A percentile compares a stretch with the other conserved stretches of the same genome.
phyloP scores from a whole-genome alignment of 1,140 invertebrate genomes.

The Drosophila ohnishii region DNA sequence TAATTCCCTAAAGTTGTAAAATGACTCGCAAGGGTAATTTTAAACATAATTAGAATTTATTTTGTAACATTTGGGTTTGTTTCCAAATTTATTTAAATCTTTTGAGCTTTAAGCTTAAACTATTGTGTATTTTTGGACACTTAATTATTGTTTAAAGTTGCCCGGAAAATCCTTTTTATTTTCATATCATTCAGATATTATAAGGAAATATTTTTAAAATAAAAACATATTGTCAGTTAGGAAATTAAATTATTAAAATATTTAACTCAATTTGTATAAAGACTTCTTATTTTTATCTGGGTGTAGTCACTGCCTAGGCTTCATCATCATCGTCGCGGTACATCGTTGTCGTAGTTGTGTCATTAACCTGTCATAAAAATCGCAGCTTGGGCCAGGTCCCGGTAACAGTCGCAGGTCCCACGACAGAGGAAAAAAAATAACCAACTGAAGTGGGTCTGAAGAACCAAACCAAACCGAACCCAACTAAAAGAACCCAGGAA shows the following conservation, averaged over 20 bases:
- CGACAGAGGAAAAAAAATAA: conserved; percentile 20
- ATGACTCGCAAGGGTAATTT: too few relatives aligned
- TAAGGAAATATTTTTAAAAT: too few relatives aligned
- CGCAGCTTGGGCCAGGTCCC: conserved; percentile 53
- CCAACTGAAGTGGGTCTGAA: background rate
- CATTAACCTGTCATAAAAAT: conserved; percentile 80
- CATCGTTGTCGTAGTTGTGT: conserved; percentile 52
- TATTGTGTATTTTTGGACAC: background rate
- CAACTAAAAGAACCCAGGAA: background rate
- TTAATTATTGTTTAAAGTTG: background rate
- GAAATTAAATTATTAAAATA: too few relatives aligned
- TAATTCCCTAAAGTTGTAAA: background rate
- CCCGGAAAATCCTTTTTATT: background rate
- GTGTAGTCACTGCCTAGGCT: conserved; percentile 50
- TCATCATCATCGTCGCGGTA: conserved; percentile 35
- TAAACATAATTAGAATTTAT: background rate
- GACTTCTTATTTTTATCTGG: background rate
- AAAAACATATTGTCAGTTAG: background rate
- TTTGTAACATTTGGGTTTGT: background rate
- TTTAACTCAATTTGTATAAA: background rate
- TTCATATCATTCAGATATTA: too few relatives aligned
- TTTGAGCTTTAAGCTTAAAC: background rate
- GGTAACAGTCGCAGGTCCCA: conserved; percentile 52
- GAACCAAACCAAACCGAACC: background rate
- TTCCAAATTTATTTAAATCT: background rate